Evolutionary conservation across 1,140 invertebrate genomes (phyloP).

Genomic region (Microplitis mediator): DNA sequence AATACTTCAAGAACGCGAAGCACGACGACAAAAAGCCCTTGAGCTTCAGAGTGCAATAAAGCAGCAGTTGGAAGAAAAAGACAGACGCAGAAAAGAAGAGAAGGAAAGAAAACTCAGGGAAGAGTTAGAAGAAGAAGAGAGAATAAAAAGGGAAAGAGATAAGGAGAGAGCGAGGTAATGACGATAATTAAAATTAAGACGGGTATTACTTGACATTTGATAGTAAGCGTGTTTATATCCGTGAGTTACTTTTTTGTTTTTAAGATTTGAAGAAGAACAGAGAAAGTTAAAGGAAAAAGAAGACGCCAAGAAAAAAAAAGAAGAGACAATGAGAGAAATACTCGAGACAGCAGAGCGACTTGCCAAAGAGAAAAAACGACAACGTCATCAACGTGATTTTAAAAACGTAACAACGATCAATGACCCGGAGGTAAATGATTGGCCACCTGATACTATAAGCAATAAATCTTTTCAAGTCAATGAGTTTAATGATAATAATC

Average conservation of each 20-base stretch:
- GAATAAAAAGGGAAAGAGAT: conserved; percentile 70
- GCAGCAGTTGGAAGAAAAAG: conserved; percentile 74
- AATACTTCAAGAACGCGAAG: conserved; percentile 71
- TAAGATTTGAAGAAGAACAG: conserved; percentile 59
- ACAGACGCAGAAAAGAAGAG: conserved; percentile 70
- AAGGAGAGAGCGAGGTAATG: conserved; percentile 64
- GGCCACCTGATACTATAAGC: not conserved
- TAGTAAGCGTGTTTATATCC: not conserved
- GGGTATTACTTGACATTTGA: not conserved
- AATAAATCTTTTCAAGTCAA: not conserved
- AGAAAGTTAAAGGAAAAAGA: conserved; percentile 53
- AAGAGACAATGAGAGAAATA: conserved; percentile 48
- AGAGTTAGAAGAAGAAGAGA: conserved; percentile 71
- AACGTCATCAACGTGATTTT: conserved; percentile 63
- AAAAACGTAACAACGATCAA: not conserved
- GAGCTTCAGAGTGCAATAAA: conserved; percentile 76
- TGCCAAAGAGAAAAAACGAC: conserved; percentile 67
- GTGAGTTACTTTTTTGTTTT: not conserved
- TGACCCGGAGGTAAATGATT: not conserved
- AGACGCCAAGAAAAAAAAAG: conserved; percentile 47
- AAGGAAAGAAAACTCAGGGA: conserved; percentile 66
- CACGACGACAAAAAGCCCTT: conserved; percentile 71
- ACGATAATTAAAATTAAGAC: conserved; percentile 8
- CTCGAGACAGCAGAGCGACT: conserved; percentile 66
- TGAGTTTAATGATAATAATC: not conserved